Evolutionary conservation across 2,797 vertebrate species (phyloP).

Genomic region (Antrozous pallidus): DNA sequence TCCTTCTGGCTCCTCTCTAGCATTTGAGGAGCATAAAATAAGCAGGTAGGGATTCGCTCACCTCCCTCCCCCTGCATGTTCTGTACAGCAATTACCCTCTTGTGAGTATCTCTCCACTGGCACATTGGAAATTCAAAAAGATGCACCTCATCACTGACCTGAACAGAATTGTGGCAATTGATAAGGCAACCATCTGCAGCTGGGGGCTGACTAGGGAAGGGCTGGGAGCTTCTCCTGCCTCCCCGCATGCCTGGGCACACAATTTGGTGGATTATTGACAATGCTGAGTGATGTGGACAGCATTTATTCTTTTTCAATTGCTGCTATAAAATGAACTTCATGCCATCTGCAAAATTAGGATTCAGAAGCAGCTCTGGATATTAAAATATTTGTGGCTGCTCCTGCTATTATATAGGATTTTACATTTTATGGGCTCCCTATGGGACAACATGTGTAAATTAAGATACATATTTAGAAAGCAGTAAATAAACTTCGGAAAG

Average conservation of each 20-base stretch:
- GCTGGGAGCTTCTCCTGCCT: not conserved
- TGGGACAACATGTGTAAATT: conserved; percentile 41
- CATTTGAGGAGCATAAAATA: not conserved
- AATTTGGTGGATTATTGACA: conserved; percentile 47
- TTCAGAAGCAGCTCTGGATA: conserved; percentile 69
- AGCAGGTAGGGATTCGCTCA: accelerated
- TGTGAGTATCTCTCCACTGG: conserved; percentile 3
- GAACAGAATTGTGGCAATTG: not conserved
- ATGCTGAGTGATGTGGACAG: conserved; percentile 49
- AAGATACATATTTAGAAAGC: conserved; percentile 74
- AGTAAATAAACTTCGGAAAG: conserved; percentile 72
- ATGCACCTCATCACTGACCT: conserved; percentile 16
- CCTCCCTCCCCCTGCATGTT: not conserved
- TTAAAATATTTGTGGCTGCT: conserved; percentile 66
- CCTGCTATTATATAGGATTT: conserved; percentile 67
- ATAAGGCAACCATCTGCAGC: not conserved
- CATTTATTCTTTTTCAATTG: conserved; percentile 72
- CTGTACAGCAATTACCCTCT: not conserved
- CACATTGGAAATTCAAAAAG: conserved; percentile 52
- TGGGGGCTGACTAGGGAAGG: not conserved
- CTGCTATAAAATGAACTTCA: conserved; percentile 72
- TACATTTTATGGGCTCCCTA: conserved; percentile 44
- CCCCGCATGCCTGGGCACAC: not conserved
- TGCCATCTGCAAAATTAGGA: conserved; percentile 66
- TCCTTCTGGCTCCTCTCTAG: not conserved